phyloP scores from a whole-genome alignment of 1,140 invertebrate species.

The Limonius californicus region DNA sequence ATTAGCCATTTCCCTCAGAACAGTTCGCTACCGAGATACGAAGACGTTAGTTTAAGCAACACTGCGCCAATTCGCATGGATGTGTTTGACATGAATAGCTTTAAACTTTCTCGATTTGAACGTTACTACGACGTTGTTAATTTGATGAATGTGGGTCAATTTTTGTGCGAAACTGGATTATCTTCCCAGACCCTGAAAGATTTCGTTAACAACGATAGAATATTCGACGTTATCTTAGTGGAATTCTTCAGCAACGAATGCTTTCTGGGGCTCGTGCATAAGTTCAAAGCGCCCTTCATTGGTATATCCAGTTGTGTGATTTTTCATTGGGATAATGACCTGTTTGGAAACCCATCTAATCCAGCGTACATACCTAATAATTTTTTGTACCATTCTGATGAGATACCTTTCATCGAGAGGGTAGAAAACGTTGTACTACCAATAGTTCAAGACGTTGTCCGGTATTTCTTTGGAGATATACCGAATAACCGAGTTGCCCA shows the following conservation, averaged over 20 bases:
- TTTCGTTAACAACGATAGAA: slow-evolving; percentile 38
- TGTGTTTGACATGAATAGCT: slow-evolving; percentile 10
- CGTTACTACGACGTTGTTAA: slow-evolving; percentile 7
- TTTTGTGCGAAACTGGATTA: slow-evolving; percentile 47
- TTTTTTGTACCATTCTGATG: slow-evolving; percentile 52
- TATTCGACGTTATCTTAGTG: slow-evolving; percentile 60
- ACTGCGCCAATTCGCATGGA: background rate
- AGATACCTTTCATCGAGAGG: slow-evolving; percentile 50
- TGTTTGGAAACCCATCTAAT: slow-evolving; percentile 54
- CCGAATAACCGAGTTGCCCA: background rate
- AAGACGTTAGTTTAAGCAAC: slow-evolving; percentile 39
- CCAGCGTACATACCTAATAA: slow-evolving; percentile 54
- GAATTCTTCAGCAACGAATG: slow-evolving; percentile 69
- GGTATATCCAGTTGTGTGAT: slow-evolving; percentile 52
- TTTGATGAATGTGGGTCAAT: slow-evolving; percentile 18
- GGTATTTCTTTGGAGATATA: slow-evolving; percentile 10
- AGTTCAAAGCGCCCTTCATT: slow-evolving; percentile 61
- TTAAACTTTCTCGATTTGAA: slow-evolving; percentile 2
- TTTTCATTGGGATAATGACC: slow-evolving; percentile 55
- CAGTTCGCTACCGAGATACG: slow-evolving; percentile 46
- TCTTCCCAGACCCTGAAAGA: slow-evolving; percentile 21
- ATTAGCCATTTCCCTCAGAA: slow-evolving; percentile 58
- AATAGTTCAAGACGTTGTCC: background rate
- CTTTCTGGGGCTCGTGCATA: slow-evolving; percentile 50
- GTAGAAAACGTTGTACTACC: slow-evolving; percentile 40